A percentile compares a stretch with the other conserved stretches of the same genome.
These are phyloP conservation scores for Thymelicus acteon DNA, from an alignment of 2,888 invertebrate species.

Conservation along the genomic window DNA sequence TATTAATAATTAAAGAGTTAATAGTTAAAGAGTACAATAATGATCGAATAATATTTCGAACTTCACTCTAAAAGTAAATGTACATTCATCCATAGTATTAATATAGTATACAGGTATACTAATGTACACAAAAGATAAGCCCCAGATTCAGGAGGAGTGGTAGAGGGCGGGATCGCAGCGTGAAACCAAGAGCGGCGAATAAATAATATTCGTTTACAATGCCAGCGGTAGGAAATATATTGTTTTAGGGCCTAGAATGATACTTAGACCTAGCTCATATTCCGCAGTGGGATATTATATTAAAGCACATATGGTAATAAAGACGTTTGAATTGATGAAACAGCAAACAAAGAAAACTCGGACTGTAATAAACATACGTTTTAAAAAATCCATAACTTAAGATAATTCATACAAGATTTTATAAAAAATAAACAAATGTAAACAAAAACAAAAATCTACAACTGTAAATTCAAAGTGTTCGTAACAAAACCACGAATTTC, in stretches of 20 bases:
- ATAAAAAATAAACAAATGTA: background rate
- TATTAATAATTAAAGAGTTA: no score
- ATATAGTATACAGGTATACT: background rate
- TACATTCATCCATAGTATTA: background rate
- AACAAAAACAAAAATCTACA: background rate
- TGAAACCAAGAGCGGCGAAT: slow-evolving; percentile 56
- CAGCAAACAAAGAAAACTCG: no score
- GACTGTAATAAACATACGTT: no score
- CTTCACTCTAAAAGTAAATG: no score
- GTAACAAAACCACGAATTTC: background rate
- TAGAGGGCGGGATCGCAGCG: slow-evolving; percentile 66
- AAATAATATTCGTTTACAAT: slow-evolving; percentile 58
- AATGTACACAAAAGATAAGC: slow-evolving; percentile 29
- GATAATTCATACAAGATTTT: no score
- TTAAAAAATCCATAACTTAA: no score
- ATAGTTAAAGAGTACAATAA: no score
- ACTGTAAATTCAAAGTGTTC: background rate
- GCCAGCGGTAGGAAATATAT: slow-evolving; percentile 39
- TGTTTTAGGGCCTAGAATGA: slow-evolving; percentile 18
- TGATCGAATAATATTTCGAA: no score
- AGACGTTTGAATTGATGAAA: no score
- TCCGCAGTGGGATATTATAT: background rate
- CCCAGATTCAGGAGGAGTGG: slow-evolving; percentile 69
- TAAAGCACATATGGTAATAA: background rate
- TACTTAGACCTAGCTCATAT: slow-evolving; percentile 4